Evolutionary conservation across 2,888 invertebrate species (phyloP), one percentile per base, ranked within the genome.

Genomic region (Noctua fimbriata): DNA sequence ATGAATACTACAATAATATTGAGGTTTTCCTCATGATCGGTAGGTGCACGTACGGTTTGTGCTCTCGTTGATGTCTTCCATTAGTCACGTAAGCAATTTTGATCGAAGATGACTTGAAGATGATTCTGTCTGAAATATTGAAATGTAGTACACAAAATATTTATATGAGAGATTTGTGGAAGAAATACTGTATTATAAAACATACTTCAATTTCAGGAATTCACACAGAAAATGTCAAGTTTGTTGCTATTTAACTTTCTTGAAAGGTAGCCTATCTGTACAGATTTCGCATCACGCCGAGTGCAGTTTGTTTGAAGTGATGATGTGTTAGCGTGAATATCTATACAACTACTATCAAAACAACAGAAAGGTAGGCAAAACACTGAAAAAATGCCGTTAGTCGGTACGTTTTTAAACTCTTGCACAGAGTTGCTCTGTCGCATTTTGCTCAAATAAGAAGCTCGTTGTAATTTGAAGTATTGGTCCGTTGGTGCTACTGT

Each of bases 51-150:
- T 47, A 41, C 55, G 28, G 36, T 75, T 12, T 6, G 60, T 24
- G 79, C 65, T 75, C 79, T 75, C 65, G 79, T 79, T 79, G 82
- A 79, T 79, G 82, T 87, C 87, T 89, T 89, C 76, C 69, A 47
- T 81, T 89, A 65, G 82, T 70, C 82, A 80, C 79, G 71, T 77
- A 76, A 55, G 76, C 76, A 65, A 73, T 83, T 49, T 58, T 70
- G 32, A 18, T 66, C 18, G 36, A 63, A 72, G 32, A 71, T 71
- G 18, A 63, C 32, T 66, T 44, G 18, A 18, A 67, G 4, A 10
- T 58, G 12, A 60, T 70, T 47, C 41, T 32, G 55, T 63, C 36
- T 60, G 28, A 65, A 77, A 55, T 83, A 60, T 21, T 32, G 1
- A 47, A 47, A 41, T 32, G 10, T 24, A 36, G 4, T 24, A 24